A percentile compares a stretch with the other conserved stretches of the same genome.
Evolutionary conservation across 2,888 invertebrate species (phyloP).

Genomic region (Campopleginae sp.): DNA sequence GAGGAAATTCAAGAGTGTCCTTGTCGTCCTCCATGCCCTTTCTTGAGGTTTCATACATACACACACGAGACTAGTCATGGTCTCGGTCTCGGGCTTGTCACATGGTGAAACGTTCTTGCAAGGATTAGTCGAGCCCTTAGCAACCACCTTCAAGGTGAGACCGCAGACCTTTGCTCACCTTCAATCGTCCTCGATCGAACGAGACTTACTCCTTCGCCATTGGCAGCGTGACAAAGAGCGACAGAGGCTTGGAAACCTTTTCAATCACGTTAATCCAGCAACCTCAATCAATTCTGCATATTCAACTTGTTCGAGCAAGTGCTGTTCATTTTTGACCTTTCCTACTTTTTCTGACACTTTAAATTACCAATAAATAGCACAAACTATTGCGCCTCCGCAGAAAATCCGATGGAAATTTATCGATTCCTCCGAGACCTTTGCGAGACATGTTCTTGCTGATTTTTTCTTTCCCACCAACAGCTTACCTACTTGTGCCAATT

Average conservation of each 20-base stretch:
- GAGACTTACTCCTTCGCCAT: not conserved
- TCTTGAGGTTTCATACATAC: not conserved
- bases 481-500: not conserved
- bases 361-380: not conserved
- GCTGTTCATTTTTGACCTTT: not conserved
- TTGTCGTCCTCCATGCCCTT: conserved; percentile 14
- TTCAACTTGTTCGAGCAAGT: not conserved
- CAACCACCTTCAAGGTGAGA: conserved; percentile 67
- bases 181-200: conserved; percentile 6
- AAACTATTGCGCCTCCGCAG: not conserved
- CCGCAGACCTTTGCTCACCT: conserved; percentile 43
- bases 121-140: conserved; percentile 57
- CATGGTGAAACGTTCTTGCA: conserved; percentile 20
- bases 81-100: conserved; percentile 15
- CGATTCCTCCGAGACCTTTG: not conserved
- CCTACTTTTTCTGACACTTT: conserved; percentile 2
- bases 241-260: not conserved
- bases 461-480: not conserved
- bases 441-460: not conserved
- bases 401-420: not conserved
- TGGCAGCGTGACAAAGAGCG: not conserved
- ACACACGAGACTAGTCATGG: conserved; percentile 7
- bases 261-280: not conserved
- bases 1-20: conserved; percentile 13
- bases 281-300: not conserved